A percentile compares a stretch with the other conserved stretches of the same genome.
These are phyloP conservation scores for Nezara viridula DNA, from an alignment of 2,888 invertebrate genomes.

Conservation along the genomic window DNA sequence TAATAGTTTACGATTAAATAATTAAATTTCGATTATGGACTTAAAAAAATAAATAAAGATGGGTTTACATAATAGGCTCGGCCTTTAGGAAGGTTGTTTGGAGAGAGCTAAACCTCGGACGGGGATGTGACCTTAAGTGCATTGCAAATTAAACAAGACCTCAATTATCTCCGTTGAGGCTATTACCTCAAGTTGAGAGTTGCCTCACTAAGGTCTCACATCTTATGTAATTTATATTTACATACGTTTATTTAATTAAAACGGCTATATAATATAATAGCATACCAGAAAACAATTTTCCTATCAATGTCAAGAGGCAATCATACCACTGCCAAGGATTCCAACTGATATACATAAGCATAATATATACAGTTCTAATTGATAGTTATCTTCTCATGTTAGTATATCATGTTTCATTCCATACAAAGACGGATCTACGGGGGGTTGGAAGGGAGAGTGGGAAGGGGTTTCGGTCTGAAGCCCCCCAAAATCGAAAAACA, in stretches of 20 bases:
- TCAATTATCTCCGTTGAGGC: constrained; percentile 9
- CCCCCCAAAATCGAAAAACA: no score
- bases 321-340: background rate
- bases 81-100: background rate
- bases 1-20: background rate
- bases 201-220: background rate
- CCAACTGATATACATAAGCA: background rate
- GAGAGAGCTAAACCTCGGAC: background rate
- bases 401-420: no score
- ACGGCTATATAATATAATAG: background rate
- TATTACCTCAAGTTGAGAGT: background rate
- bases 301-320: background rate
- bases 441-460: no score
- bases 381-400: no score
- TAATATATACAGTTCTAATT: no score
- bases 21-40: background rate
- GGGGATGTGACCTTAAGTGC: background rate
- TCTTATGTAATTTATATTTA: constrained; percentile 10
- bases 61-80: background rate
- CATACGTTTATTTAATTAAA: constrained; percentile 19
- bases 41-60: background rate
- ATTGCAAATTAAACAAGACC: constrained; percentile 31
- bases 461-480: no score
- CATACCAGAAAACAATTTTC: background rate
- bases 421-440: no score